Evolutionary conservation across 2,888 invertebrate species (phyloP).

Genomic region (Drosophila anceps): DNA sequence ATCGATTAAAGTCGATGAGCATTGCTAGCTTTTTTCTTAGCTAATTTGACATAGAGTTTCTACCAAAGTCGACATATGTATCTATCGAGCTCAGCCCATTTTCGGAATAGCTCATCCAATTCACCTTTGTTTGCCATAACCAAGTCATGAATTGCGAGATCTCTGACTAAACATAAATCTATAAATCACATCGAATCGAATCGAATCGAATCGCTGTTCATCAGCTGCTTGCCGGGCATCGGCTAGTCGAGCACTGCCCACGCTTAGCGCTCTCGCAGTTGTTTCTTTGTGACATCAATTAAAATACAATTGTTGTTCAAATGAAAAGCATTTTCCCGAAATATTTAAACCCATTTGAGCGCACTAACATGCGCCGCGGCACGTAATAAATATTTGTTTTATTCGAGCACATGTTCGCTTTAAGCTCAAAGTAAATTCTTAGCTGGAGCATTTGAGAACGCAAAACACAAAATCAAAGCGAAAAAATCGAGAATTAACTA

Average conservation of each 20-base stretch:
- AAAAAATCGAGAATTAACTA: not conserved
- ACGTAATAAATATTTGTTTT: constrained; percentile 6
- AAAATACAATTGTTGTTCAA: constrained; percentile 5
- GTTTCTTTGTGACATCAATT: constrained; percentile 3
- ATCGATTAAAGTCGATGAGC: no score
- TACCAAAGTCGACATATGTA: no score
- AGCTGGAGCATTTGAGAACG: not conserved
- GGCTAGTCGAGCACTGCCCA: not conserved
- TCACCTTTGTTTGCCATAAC: no score
- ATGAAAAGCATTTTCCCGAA: not conserved
- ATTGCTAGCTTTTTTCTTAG: no score
- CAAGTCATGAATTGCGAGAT: no score
- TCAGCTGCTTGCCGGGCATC: not conserved
- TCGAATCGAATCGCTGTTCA: no score
- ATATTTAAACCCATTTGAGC: constrained; percentile 3
- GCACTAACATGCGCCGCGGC: constrained; percentile 13
- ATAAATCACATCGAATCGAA: no score
- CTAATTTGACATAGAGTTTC: no score
- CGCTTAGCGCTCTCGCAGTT: no score
- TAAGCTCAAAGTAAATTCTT: not conserved
- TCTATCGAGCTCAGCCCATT: no score
- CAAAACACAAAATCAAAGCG: not conserved
- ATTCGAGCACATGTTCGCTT: not conserved
- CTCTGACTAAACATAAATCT: no score
- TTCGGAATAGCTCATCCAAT: no score